Evolutionary conservation across 2,797 vertebrate genomes (phyloP).

Genomic region (Phylloscopus collybita): DNA sequence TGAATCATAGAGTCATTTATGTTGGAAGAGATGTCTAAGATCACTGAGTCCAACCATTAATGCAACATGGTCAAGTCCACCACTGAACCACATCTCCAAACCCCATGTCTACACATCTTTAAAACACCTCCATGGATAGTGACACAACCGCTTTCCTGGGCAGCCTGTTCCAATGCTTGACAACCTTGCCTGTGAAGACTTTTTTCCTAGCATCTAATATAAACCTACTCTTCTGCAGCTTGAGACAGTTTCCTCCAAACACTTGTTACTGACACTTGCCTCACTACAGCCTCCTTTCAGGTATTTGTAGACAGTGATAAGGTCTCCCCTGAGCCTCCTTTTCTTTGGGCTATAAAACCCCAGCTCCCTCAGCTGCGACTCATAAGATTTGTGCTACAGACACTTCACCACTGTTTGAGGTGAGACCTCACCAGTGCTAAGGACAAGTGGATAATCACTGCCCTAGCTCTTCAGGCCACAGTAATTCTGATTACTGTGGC

Average conservation of each 20-base stretch:
- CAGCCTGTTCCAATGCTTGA: neutral
- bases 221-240: neutral
- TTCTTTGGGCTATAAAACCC: neutral
- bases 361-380: fast-evolving
- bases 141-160: neutral
- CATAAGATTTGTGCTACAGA: neutral
- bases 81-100: neutral
- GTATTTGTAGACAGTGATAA: neutral
- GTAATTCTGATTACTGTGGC: neutral
- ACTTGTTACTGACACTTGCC: neutral
- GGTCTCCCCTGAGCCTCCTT: neutral
- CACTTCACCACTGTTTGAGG: neutral
- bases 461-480: neutral
- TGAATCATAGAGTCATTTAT: neutral
- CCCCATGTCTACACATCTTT: neutral
- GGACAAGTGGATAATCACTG: neutral
- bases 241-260: neutral
- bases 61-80: neutral
- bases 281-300: neutral
- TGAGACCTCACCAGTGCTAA: neutral
- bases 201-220: neutral
- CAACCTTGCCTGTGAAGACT: neutral
- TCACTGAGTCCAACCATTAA: neutral
- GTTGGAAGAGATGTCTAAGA: neutral
- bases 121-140: neutral